phyloP scores from a whole-genome alignment of 2,797 vertebrate species.

The Moxostoma hubbsi region DNA sequence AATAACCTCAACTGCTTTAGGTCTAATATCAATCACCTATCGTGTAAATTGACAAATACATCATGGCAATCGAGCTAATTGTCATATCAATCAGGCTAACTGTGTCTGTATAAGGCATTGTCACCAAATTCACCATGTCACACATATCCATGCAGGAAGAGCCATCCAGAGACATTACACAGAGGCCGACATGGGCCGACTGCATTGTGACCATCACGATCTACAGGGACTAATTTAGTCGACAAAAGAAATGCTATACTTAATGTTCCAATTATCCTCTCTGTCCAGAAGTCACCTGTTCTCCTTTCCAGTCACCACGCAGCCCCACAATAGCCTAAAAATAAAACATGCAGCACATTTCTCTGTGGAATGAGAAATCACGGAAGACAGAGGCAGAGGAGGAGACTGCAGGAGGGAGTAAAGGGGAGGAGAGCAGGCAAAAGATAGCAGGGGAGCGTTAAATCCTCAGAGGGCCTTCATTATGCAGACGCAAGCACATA shows the following conservation, averaged over 20 bases:
- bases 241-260: slow-evolving; percentile 62
- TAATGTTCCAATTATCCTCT: slow-evolving; percentile 71
- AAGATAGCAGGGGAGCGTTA: slow-evolving; percentile 40
- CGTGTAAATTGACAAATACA: slow-evolving; percentile 59
- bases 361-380: slow-evolving; percentile 39
- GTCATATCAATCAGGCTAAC: slow-evolving; percentile 60
- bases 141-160: neutral
- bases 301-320: slow-evolving; percentile 20
- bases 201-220: slow-evolving; percentile 34
- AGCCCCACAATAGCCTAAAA: slow-evolving; percentile 40
- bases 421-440: slow-evolving; percentile 19
- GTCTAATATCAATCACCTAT: slow-evolving; percentile 52
- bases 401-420: slow-evolving; percentile 22
- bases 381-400: neutral
- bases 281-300: slow-evolving; percentile 68
- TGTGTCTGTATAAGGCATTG: slow-evolving; percentile 46
- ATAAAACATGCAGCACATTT: slow-evolving; percentile 52
- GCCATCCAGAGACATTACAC: neutral
- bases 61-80: slow-evolving; percentile 55
- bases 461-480: slow-evolving; percentile 53
- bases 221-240: slow-evolving; percentile 66
- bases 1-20: slow-evolving; percentile 3
- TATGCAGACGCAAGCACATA: slow-evolving; percentile 48
- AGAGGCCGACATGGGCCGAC: neutral
- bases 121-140: slow-evolving; percentile 15